phyloP scores from a whole-genome alignment of 2,797 vertebrate species.

The Enteromius trimaculatus region DNA sequence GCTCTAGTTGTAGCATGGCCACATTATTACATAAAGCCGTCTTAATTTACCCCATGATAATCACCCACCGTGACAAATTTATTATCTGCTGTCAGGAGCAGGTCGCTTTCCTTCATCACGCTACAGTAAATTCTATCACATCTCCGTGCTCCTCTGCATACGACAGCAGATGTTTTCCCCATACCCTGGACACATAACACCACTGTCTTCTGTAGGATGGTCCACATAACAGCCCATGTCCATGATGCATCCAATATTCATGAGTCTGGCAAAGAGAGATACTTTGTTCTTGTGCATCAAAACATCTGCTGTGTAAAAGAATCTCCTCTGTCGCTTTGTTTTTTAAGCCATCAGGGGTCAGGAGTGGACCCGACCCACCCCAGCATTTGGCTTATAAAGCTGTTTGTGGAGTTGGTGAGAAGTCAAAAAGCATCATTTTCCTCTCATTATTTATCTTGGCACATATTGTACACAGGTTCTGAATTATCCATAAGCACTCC shows the following conservation, averaged over 20 bases:
- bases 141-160: conserved; percentile 23
- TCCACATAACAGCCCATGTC: conserved; percentile 27
- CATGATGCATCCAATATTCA: conserved; percentile 58
- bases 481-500: conserved; percentile 41
- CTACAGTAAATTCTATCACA: conserved; percentile 23
- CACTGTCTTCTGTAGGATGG: not conserved
- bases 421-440: conserved; percentile 4
- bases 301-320: conserved; percentile 42
- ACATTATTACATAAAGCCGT: conserved; percentile 23
- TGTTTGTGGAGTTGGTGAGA: not conserved
- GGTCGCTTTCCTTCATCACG: conserved; percentile 13
- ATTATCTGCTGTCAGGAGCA: conserved; percentile 32
- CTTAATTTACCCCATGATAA: conserved; percentile 23
- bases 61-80: conserved; percentile 32
- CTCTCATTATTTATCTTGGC: conserved; percentile 24
- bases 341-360: conserved; percentile 2
- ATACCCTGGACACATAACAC: conserved; percentile 35
- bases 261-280: conserved; percentile 47
- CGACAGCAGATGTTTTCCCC: conserved; percentile 39
- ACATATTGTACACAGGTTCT: conserved; percentile 19
- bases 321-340: conserved; percentile 16
- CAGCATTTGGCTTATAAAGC: conserved; percentile 3
- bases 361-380: not conserved
- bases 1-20: not conserved
- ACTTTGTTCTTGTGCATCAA: conserved; percentile 49